Conservation (phyloP, 2,888 invertebrate species). For the Melanotus villosus region DNA sequence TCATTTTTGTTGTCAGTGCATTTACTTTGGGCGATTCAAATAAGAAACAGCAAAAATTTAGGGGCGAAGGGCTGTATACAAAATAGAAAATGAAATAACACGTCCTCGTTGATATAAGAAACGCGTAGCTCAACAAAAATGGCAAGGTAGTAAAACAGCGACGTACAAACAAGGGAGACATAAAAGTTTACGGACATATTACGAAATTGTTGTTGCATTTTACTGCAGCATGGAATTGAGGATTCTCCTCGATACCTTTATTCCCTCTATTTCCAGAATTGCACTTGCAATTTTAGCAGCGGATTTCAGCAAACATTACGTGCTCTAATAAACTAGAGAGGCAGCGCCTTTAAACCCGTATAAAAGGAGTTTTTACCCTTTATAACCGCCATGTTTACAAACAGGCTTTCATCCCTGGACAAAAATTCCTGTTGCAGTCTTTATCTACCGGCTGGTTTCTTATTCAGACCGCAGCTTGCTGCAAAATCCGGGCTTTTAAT, state of each 20-base stretch:
- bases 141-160: neutral
- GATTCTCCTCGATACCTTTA: neutral
- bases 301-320: neutral
- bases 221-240: conserved; percentile 4
- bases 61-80: neutral
- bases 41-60: too few species aligned
- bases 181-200: conserved; percentile 14
- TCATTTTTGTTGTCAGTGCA: too few species aligned
- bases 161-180: neutral
- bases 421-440: conserved; percentile 30
- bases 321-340: neutral
- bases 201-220: conserved; percentile 17
- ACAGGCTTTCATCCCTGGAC: conserved; percentile 10
- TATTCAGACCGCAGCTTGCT: conserved; percentile 34
- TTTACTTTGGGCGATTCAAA: too few species aligned
- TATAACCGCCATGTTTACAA: conserved; percentile 28
- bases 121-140: neutral
- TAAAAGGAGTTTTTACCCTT: neutral
- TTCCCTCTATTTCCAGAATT: neutral
- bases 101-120: neutral
- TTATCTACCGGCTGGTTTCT: conserved; percentile 27
- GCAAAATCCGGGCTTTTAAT: conserved; percentile 42
- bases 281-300: neutral
- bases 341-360: neutral
- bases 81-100: neutral